These are phyloP conservation scores for Octodonta nipae DNA, from an alignment of 2,888 invertebrate species.

Conservation along the genomic window DNA sequence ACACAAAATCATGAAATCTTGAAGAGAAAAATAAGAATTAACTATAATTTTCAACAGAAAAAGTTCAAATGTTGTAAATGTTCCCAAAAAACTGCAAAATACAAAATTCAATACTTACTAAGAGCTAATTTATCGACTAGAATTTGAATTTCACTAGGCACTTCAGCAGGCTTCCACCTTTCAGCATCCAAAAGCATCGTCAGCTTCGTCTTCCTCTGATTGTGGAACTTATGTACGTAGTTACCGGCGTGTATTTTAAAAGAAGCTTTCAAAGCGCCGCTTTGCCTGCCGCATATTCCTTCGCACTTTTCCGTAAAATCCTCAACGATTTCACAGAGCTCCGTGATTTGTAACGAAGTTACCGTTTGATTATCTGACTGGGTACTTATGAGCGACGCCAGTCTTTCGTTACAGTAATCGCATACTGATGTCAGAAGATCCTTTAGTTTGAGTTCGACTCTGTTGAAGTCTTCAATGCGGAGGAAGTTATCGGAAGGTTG, in stretches of 20 bases:
- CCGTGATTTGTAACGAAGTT: constrained; percentile 62
- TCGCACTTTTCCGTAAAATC: constrained; percentile 66
- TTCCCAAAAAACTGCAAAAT: no score
- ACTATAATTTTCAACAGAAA: no score
- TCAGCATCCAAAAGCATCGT: constrained; percentile 77
- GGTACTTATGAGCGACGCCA: constrained; percentile 75
- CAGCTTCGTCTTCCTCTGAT: constrained; percentile 73
- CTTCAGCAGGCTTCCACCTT: constrained; percentile 86
- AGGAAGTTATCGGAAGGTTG: constrained; percentile 53
- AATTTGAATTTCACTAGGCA: constrained; percentile 77
- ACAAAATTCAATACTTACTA: constrained; percentile 13
- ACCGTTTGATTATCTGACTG: constrained; percentile 60
- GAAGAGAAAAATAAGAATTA: no score
- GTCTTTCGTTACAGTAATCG: constrained; percentile 83
- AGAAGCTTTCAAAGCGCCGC: constrained; percentile 67
- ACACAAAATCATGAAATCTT: no score
- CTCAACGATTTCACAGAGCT: constrained; percentile 63
- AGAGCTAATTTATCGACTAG: constrained; percentile 54
- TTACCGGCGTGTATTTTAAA: constrained; percentile 79
- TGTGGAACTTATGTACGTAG: constrained; percentile 83
- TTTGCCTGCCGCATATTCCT: constrained; percentile 54
- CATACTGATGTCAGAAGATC: constrained; percentile 72
- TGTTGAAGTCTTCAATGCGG: constrained; percentile 51
- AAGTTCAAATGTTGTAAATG: no score
- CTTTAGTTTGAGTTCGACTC: constrained; percentile 56